A percentile compares a stretch with the other conserved stretches of the same genome.
Conservation (phyloP, 2,113 vertebrate species). For the Ophthalmolycus amberensis region DNA sequence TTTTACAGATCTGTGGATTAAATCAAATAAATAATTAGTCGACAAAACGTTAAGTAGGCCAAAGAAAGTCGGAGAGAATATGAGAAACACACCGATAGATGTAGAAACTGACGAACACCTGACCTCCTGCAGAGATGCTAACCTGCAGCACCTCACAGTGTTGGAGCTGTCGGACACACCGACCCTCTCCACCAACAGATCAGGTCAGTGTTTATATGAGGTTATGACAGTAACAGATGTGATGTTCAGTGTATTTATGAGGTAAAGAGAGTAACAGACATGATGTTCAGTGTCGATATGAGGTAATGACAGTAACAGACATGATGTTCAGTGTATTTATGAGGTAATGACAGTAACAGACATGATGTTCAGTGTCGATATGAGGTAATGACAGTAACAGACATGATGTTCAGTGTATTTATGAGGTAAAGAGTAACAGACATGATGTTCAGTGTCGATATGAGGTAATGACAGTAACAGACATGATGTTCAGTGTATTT, state of each 20-base stretch:
- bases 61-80: not conserved
- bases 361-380: not conserved
- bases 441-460: not conserved
- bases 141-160: slow-evolving; percentile 94
- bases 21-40: no score
- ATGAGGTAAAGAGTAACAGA: not conserved
- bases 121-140: slow-evolving; percentile 87
- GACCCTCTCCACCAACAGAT: slow-evolving; percentile 74
- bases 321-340: not conserved
- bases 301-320: not conserved
- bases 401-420: not conserved
- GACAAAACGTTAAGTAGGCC: no score
- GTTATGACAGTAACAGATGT: not conserved
- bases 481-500: not conserved
- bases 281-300: not conserved
- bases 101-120: slow-evolving; percentile 2
- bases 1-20: no score
- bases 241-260: not conserved
- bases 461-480: no score
- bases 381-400: no score
- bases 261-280: not conserved
- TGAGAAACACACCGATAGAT: not conserved
- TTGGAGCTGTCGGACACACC: slow-evolving; percentile 91
- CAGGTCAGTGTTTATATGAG: slow-evolving; percentile 79
- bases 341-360: not conserved